Percentiles rank a stretch among this genome's conserved stretches.
Conservation (phyloP, 2,888 invertebrate genomes). For the Lampropteryx suffumata region DNA sequence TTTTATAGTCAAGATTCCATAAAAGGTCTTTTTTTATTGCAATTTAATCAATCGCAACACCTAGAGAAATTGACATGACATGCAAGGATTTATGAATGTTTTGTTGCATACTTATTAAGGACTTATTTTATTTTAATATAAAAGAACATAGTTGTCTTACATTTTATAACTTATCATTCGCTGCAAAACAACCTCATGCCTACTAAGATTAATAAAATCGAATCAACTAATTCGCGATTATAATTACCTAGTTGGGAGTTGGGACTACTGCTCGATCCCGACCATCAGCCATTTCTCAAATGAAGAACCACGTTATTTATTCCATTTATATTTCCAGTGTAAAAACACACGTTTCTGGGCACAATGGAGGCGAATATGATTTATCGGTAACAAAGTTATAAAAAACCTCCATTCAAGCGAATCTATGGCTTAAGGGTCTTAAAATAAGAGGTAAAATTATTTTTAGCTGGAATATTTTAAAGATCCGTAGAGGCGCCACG, state of each 20-base stretch:
- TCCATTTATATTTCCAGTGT: slow-evolving; percentile 66
- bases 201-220: not conserved
- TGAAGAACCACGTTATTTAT: slow-evolving; percentile 57
- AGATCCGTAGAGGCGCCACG: slow-evolving; percentile 68
- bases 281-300: slow-evolving; percentile 57
- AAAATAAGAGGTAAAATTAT: slow-evolving; percentile 33
- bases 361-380: slow-evolving; percentile 71
- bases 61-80: too few relatives aligned
- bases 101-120: too few relatives aligned
- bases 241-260: slow-evolving; percentile 39
- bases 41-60: too few relatives aligned
- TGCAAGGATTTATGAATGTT: too few relatives aligned
- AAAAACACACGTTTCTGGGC: slow-evolving; percentile 71
- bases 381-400: slow-evolving; percentile 49
- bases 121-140: too few relatives aligned
- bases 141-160: too few relatives aligned
- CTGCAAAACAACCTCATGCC: too few relatives aligned
- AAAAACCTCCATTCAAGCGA: slow-evolving; percentile 1
- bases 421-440: slow-evolving; percentile 25
- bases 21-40: too few relatives aligned
- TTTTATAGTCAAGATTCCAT: too few relatives aligned
- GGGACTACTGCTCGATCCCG: slow-evolving; percentile 35
- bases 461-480: slow-evolving; percentile 28
- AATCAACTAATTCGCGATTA: slow-evolving; percentile 43
- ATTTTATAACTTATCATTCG: too few relatives aligned